Evolutionary conservation across 2,113 vertebrate species (phyloP), one percentile per base, ranked within the genome.

Genomic region (Myiozetetes cayanensis): DNA sequence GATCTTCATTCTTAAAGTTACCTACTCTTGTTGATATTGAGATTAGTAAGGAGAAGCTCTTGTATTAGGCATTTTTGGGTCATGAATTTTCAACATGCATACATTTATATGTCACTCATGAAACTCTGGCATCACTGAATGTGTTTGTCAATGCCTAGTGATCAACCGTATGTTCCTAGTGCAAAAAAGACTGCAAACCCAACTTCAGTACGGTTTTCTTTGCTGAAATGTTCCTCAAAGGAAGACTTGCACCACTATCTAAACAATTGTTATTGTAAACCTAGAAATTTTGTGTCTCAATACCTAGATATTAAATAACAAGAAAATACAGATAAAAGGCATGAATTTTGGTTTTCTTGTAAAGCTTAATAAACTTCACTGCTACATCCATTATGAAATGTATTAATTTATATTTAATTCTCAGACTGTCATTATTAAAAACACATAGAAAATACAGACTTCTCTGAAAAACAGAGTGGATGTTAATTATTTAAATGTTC

Each of bases 401-500:
- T 59, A 56, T 35, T 55, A n/a, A 53, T 84, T 85, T 88, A 56
- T 12, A 59, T 12, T 70, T 59, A 76, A 47, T 86, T 74, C 9
- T 66, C 4, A 55, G 62, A 53, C 11, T 50, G n/a, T 71, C 39
- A 77, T 71, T 87, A 88, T 43, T 67, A 73, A 74, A 94, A 90
- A 3, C 23, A 77, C 30, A 47, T 21, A 17, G 31, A 80, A 83
- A 76, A 80, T 24, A 31, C 4, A 49, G 25, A 63, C 8, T 66
- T 92, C 89, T 76, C 35, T 24, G 14, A 87, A 76, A 75, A 73
- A 68, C 5, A 27, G 22, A 65, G 3, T 46, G 7, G 28, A 41
- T 7, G 10, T 90, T 74, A 95, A 95, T 88, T 92, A 90, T 90
- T 94, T 55, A 86, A 88, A 53, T 1, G 6, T 78, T 92, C 43